phyloP scores from a whole-genome alignment of 2,888 invertebrate genomes.

The Ornithoptera alexandrae region DNA sequence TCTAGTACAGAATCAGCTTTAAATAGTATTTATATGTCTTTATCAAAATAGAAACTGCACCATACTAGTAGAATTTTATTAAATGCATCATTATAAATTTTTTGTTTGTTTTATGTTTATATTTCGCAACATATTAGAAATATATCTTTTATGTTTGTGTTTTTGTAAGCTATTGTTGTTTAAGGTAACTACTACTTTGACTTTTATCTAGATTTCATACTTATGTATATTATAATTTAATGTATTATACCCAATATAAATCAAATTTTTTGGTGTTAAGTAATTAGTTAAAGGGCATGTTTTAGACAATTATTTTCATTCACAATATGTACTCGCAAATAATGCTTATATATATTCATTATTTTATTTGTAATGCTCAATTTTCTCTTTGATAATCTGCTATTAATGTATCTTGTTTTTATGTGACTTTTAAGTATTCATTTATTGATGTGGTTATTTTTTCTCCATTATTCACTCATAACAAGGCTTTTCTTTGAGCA shows the following conservation, averaged over 20 bases:
- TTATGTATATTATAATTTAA: no score
- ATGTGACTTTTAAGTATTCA: no score
- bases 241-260: not conserved
- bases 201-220: constrained; percentile 31
- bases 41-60: not conserved
- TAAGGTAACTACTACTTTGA: not conserved
- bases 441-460: not conserved
- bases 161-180: not conserved
- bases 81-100: not conserved
- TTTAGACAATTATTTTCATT: no score
- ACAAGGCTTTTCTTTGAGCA: not conserved
- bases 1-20: not conserved
- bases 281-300: no score
- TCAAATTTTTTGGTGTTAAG: no score
- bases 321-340: no score
- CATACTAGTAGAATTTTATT: not conserved
- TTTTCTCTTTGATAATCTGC: no score
- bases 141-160: not conserved
- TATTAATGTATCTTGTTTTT: no score
- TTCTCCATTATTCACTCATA: not conserved
- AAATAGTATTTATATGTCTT: not conserved
- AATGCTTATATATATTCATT: no score
- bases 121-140: not conserved
- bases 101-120: not conserved
- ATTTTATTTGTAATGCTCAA: no score